Percentiles rank a stretch among this genome's conserved stretches.
These are phyloP conservation scores for Rhingia rostrata DNA, from an alignment of 2,888 invertebrate species.

Conservation along the genomic window DNA sequence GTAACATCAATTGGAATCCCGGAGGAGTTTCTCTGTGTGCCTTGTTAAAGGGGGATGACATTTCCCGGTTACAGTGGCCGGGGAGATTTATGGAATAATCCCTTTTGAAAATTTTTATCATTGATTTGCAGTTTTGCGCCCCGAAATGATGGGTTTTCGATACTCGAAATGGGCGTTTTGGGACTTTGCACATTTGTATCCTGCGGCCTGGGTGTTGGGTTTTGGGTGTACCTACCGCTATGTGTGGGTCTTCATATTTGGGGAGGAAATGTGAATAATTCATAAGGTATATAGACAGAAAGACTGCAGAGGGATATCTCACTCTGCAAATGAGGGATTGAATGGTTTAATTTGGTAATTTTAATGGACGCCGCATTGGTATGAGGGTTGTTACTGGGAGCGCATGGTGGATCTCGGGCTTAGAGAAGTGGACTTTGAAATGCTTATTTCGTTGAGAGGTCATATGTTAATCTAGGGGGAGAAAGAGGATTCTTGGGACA, in stretches of 20 bases:
- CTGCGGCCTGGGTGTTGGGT: slow-evolving; percentile 41
- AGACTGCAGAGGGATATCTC: slow-evolving; percentile 32
- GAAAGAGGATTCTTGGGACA: slow-evolving; percentile 40
- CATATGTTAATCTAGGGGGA: slow-evolving; percentile 53
- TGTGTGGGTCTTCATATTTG: slow-evolving; percentile 32
- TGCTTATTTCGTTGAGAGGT: slow-evolving; percentile 50
- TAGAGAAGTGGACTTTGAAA: slow-evolving; percentile 32
- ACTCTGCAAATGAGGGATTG: slow-evolving; percentile 67
- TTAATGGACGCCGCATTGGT: slow-evolving; percentile 51
- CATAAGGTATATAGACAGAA: slow-evolving; percentile 76
- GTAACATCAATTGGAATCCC: slow-evolving; percentile 63
- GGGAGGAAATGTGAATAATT: slow-evolving; percentile 78
- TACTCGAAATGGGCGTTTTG: slow-evolving; percentile 62
- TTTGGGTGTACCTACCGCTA: neutral
- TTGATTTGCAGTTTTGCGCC: slow-evolving; percentile 71
- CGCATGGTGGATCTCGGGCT: slow-evolving; percentile 7
- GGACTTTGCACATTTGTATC: slow-evolving; percentile 63
- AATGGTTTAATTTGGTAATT: slow-evolving; percentile 74
- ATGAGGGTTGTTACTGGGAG: neutral
- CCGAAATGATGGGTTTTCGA: slow-evolving; percentile 66
- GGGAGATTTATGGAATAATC: slow-evolving; percentile 71
- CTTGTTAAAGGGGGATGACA: slow-evolving; percentile 65
- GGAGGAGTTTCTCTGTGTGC: slow-evolving; percentile 46
- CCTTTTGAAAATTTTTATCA: slow-evolving; percentile 72
- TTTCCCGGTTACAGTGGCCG: slow-evolving; percentile 36